phyloP scores from a whole-genome alignment of 2,113 vertebrate genomes.

The Dasypus novemcinctus region DNA sequence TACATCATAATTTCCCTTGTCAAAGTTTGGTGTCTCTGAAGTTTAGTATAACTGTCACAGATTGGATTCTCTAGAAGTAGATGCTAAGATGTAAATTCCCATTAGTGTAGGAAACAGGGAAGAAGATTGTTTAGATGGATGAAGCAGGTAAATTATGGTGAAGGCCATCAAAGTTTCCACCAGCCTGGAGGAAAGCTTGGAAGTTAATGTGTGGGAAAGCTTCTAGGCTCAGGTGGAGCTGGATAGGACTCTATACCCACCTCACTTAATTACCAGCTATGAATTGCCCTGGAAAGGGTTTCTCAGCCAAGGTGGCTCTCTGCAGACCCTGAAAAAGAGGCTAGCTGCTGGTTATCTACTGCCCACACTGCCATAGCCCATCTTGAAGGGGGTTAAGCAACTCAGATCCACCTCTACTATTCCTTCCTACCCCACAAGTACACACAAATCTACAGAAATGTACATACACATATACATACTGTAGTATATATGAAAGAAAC shows the following conservation, averaged over 20 bases:
- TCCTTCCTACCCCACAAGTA: too few species aligned
- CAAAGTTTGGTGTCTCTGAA: neutral
- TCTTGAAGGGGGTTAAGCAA: neutral
- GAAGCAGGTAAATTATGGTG: neutral
- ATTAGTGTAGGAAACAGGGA: neutral
- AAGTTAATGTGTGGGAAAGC: neutral
- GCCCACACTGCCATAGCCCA: neutral
- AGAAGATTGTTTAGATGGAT: neutral
- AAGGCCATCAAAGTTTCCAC: neutral
- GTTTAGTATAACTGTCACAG: neutral
- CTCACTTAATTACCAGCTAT: neutral
- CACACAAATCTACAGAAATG: too few species aligned
- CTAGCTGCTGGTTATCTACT: neutral
- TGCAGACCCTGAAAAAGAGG: neutral
- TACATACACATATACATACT: neutral
- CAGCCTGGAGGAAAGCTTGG: neutral
- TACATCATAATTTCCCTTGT: neutral
- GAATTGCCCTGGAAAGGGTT: neutral
- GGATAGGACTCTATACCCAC: accelerated
- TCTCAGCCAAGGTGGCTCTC: neutral
- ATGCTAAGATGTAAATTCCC: neutral
- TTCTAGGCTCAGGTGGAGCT: neutral
- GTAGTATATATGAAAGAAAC: neutral
- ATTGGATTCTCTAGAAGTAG: neutral
- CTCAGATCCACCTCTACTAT: neutral